These are phyloP conservation scores for Formica aserva DNA, from an alignment of 2,888 invertebrate genomes.

Conservation along the genomic window DNA sequence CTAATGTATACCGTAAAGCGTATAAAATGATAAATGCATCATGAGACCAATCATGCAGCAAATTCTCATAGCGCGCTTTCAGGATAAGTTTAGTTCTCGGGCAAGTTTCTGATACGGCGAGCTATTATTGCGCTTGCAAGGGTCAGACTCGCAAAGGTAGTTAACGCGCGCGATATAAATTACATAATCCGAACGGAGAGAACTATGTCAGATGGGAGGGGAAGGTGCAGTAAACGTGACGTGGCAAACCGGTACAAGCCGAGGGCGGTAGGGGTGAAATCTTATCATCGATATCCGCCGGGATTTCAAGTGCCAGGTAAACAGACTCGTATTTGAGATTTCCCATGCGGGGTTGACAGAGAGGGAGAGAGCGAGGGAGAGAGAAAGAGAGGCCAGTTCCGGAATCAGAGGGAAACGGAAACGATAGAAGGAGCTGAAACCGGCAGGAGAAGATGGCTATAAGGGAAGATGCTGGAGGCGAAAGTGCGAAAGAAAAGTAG, in stretches of 20 bases:
- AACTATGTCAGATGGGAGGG: constrained; percentile 7
- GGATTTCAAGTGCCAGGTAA: constrained; percentile 78
- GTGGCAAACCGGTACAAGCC: constrained; percentile 15
- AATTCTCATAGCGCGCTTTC: constrained; percentile 9
- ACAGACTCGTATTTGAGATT: constrained; percentile 80
- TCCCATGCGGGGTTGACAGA: constrained; percentile 79
- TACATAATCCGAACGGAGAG: constrained; percentile 47
- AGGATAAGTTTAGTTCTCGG: constrained; percentile 6
- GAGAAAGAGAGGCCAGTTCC: constrained; percentile 29
- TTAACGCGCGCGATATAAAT: constrained; percentile 50
- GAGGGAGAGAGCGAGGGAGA: background rate
- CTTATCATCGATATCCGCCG: constrained; percentile 77
- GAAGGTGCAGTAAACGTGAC: constrained; percentile 41
- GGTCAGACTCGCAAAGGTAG: constrained; percentile 44
- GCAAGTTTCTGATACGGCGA: constrained; percentile 37
- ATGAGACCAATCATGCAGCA: constrained; percentile 24
- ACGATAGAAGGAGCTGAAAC: constrained; percentile 13
- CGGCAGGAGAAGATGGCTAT: background rate
- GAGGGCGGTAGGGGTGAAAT: constrained; percentile 70
- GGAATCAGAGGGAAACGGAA: constrained; percentile 31
- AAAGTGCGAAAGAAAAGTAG: background rate
- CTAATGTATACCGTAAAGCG: background rate
- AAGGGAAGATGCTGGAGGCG: constrained; percentile 7
- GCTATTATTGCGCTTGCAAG: constrained; percentile 45
- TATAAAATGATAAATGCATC: constrained; percentile 7